These are phyloP conservation scores for Rhyacophila brunnea DNA, from an alignment of 1,140 invertebrate species.

Conservation along the genomic window DNA sequence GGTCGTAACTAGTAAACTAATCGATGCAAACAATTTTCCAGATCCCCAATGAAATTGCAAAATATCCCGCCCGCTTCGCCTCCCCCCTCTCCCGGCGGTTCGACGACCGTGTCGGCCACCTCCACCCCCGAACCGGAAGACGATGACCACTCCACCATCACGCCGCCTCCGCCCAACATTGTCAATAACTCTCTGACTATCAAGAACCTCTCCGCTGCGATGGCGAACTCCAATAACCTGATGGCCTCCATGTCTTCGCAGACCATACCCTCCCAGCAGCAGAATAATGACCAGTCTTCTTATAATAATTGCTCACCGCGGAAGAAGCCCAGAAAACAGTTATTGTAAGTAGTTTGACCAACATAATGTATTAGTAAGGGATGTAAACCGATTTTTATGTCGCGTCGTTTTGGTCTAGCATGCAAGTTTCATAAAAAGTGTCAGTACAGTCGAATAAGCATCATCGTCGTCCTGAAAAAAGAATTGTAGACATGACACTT, in stretches of 20 bases:
- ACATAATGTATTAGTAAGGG: too few species aligned
- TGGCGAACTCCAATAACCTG: background rate
- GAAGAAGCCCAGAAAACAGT: slow-evolving; percentile 79
- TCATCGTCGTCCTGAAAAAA: too few species aligned
- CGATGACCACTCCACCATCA: slow-evolving; percentile 36
- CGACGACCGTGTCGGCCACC: slow-evolving; percentile 63
- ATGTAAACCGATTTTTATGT: too few species aligned
- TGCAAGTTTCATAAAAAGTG: too few species aligned
- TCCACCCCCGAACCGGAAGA: slow-evolving; percentile 62
- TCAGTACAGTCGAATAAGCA: too few species aligned
- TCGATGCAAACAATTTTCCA: slow-evolving; percentile 15
- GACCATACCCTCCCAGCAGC: slow-evolving; percentile 6
- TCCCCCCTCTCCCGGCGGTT: slow-evolving; percentile 47
- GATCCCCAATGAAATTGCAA: slow-evolving; percentile 22
- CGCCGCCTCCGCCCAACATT: too few species aligned
- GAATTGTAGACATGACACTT: too few species aligned
- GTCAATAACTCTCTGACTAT: too few species aligned
- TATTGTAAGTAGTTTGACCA: too few species aligned
- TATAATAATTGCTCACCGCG: slow-evolving; percentile 57
- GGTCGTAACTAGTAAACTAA: background rate
- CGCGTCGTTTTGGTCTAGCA: too few species aligned
- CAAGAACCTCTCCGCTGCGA: too few species aligned
- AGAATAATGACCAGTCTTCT: background rate
- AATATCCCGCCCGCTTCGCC: slow-evolving; percentile 12
- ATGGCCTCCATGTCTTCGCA: background rate